phyloP scores from a whole-genome alignment of 37 sponge, comb jelly and placozoan genomes.

The Axinella damicornis region DNA sequence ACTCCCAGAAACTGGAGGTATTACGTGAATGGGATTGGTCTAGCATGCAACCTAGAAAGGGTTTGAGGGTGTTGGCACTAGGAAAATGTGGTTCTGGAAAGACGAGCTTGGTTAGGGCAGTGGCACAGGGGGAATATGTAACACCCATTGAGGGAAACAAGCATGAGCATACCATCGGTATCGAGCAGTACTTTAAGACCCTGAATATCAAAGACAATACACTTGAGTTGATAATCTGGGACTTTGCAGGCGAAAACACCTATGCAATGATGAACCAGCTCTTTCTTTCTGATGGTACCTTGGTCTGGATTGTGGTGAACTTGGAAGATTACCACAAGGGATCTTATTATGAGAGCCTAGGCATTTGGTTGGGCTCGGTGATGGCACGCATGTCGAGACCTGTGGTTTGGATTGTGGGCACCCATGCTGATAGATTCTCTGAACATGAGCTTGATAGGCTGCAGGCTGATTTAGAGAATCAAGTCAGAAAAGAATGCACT shows the following conservation, averaged over 20 bases:
- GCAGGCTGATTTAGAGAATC: not conserved
- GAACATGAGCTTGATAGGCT: not conserved
- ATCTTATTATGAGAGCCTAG: not conserved
- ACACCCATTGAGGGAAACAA: not conserved
- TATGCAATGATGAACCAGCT: not conserved
- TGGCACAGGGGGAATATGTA: not conserved
- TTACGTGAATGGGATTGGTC: not conserved
- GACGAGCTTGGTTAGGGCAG: not conserved
- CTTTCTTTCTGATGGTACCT: not conserved
- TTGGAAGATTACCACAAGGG: not conserved
- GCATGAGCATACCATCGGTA: constrained; percentile 1
- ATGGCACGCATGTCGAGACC: not conserved
- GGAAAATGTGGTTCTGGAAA: constrained; percentile 1
- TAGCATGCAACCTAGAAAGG: not conserved
- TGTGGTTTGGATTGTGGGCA: not conserved
- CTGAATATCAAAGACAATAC: not conserved
- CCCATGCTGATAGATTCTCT: not conserved
- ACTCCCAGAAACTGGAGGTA: not conserved
- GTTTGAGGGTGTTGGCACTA: not conserved
- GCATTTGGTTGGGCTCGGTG: not conserved
- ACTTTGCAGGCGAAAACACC: constrained; percentile 10
- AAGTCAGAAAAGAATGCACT: not conserved
- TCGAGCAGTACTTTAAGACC: not conserved
- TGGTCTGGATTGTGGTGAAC: not conserved
- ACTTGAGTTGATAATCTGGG: not conserved